Evolutionary conservation across 2,113 vertebrate species (phyloP).

Genomic region (Morone chrysops): DNA sequence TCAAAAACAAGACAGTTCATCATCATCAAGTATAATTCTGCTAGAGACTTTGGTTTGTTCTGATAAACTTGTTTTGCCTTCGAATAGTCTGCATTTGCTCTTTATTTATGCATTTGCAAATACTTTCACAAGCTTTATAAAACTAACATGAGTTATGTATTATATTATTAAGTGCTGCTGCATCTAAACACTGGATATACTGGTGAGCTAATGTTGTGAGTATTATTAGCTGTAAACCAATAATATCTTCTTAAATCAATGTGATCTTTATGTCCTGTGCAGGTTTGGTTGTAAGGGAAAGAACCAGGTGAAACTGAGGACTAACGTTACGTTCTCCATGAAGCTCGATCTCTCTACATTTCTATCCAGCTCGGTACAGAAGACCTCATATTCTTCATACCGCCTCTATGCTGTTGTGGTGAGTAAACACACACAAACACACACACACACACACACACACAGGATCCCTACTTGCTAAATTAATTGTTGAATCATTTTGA

Average conservation of each 20-base stretch:
- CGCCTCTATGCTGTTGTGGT: slow-evolving; percentile 89
- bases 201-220: background rate
- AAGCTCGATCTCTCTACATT: slow-evolving; percentile 86
- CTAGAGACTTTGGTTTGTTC: background rate
- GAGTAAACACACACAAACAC: slow-evolving; percentile 63
- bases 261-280: background rate
- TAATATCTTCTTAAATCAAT: background rate
- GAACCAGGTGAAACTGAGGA: slow-evolving; percentile 87
- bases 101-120: background rate
- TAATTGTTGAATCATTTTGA: background rate
- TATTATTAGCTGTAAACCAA: background rate
- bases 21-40: background rate
- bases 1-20: background rate
- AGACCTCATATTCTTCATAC: slow-evolving; percentile 82
- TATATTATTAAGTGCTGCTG: background rate
- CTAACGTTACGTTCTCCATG: slow-evolving; percentile 84
- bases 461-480: background rate
- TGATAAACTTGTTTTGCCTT: background rate
- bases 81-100: background rate
- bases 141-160: background rate
- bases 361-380: slow-evolving; percentile 69
- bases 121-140: no score
- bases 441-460: no score
- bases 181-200: background rate
- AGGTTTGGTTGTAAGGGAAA: slow-evolving; percentile 80